Conservation (phyloP, 2,888 invertebrate species). For the Tetropium fuscum region DNA sequence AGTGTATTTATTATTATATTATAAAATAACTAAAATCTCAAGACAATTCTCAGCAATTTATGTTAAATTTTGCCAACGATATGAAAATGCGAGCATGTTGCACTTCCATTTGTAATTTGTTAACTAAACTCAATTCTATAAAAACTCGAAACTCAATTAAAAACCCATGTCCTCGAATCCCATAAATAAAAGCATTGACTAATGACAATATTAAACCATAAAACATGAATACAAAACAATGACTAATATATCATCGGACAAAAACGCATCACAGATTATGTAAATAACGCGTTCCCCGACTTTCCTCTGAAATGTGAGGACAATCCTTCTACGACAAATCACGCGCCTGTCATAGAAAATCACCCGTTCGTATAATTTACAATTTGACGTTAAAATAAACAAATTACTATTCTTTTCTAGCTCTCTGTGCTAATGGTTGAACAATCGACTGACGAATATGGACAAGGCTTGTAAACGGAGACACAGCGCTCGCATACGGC, state of each 20-base stretch:
- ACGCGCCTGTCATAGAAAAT: constrained; percentile 10
- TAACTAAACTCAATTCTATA: too few species aligned
- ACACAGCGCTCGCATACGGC: constrained; percentile 32
- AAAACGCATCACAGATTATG: background rate
- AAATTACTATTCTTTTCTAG: constrained; percentile 29
- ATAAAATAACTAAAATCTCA: too few species aligned
- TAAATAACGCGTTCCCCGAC: background rate
- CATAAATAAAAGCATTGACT: too few species aligned
- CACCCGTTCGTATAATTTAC: constrained; percentile 36
- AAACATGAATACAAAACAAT: background rate
- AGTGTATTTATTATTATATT: too few species aligned
- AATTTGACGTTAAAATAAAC: constrained; percentile 36
- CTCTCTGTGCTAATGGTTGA: constrained; percentile 15
- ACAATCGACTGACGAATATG: constrained; percentile 16
- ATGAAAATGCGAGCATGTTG: too few species aligned
- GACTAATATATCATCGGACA: background rate
- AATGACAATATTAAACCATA: background rate
- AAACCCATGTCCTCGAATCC: too few species aligned
- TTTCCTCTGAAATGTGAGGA: background rate
- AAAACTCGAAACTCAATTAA: too few species aligned
- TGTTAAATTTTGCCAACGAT: too few species aligned
- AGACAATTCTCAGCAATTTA: too few species aligned
- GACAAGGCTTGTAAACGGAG: constrained; percentile 33
- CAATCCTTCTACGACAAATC: background rate
- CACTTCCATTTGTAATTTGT: too few species aligned